Evolutionary conservation across 2,888 invertebrate species (phyloP).

Genomic region (Clivina fossor): DNA sequence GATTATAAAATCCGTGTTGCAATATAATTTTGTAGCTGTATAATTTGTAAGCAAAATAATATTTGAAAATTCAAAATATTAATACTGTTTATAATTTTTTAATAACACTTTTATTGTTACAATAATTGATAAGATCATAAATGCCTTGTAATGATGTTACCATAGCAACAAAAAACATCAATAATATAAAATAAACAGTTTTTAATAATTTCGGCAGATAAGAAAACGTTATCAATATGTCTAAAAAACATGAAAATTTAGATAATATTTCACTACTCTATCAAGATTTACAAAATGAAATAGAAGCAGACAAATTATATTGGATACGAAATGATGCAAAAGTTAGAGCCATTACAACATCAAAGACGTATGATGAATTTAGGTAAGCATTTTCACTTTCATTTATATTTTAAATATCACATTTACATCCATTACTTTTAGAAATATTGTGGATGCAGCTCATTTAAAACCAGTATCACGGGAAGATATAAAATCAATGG

Average conservation of each 20-base stretch:
- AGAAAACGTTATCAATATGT: slow-evolving; percentile 26
- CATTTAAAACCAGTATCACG: slow-evolving; percentile 70
- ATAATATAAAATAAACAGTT: too few species aligned
- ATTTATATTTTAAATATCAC: not conserved
- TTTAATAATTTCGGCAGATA: too few species aligned
- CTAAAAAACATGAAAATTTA: slow-evolving; percentile 9
- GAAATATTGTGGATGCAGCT: slow-evolving; percentile 76
- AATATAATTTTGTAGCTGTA: too few species aligned
- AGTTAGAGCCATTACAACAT: slow-evolving; percentile 72
- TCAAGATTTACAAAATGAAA: slow-evolving; percentile 22
- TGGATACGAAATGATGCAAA: slow-evolving; percentile 79
- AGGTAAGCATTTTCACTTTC: slow-evolving; percentile 54
- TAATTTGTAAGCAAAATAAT: too few species aligned
- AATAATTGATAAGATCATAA: too few species aligned
- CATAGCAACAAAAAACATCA: slow-evolving; percentile 3
- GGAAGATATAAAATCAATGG: slow-evolving; percentile 55
- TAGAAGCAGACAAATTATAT: slow-evolving; percentile 69
- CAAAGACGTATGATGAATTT: slow-evolving; percentile 79
- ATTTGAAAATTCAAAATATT: too few species aligned
- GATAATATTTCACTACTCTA: slow-evolving; percentile 19
- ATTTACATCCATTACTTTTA: slow-evolving; percentile 45
- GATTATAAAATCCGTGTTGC: too few species aligned
- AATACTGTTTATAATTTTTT: too few species aligned
- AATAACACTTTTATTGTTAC: too few species aligned
- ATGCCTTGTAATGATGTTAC: not conserved